Percentiles rank a stretch among this genome's conserved stretches.
phyloP scores from a whole-genome alignment of 2,888 invertebrate species.

The Bembecia ichneumoniformis region DNA sequence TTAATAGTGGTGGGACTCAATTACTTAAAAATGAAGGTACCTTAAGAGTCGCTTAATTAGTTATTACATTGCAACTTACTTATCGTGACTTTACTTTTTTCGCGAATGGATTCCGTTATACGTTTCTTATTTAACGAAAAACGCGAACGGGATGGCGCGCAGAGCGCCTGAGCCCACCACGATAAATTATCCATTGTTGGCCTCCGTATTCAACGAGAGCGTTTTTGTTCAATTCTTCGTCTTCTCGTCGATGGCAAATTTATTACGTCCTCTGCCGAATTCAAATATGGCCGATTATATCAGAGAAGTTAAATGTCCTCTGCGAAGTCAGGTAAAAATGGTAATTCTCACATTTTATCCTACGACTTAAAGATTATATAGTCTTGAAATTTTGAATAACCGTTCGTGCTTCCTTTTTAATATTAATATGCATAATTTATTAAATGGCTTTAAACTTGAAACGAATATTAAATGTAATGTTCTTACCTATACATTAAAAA shows the following conservation, averaged over 20 bases:
- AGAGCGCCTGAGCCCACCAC: slow-evolving; percentile 43
- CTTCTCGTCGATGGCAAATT: slow-evolving; percentile 67
- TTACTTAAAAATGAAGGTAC: too few relatives aligned
- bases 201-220: slow-evolving; percentile 57
- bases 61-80: too few relatives aligned
- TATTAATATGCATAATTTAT: too few relatives aligned
- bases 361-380: slow-evolving; percentile 13
- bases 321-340: slow-evolving; percentile 41
- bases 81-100: too few relatives aligned
- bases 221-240: slow-evolving; percentile 71
- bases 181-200: slow-evolving; percentile 69
- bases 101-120: slow-evolving; percentile 2
- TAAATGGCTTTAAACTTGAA: too few relatives aligned
- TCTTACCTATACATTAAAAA: too few relatives aligned
- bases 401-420: background rate
- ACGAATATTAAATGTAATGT: too few relatives aligned
- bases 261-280: slow-evolving; percentile 60
- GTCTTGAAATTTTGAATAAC: background rate
- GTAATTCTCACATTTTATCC: slow-evolving; percentile 45
- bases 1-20: too few relatives aligned
- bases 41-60: too few relatives aligned
- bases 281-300: slow-evolving; percentile 65
- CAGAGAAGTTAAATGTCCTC: slow-evolving; percentile 47
- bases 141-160: slow-evolving; percentile 6
- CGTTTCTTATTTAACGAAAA: slow-evolving; percentile 42